phyloP scores from a whole-genome alignment of 2,888 invertebrate species.

The Plagodis pulveraria region DNA sequence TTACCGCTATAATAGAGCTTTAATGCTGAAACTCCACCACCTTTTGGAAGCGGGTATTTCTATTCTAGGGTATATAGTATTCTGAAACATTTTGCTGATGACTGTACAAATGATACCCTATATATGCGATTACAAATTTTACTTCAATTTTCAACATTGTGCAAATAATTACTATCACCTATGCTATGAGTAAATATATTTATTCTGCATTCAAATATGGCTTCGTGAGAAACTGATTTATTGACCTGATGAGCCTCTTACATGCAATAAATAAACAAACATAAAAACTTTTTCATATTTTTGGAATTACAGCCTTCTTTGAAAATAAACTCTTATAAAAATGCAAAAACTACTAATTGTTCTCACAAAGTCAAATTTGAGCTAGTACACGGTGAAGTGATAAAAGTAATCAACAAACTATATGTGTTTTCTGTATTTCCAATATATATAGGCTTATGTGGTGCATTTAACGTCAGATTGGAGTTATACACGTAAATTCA shows the following conservation, averaged over 20 bases:
- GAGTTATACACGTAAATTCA: constrained; percentile 4
- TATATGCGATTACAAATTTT: constrained; percentile 27
- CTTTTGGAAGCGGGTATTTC: too few relatives aligned
- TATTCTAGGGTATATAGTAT: too few relatives aligned
- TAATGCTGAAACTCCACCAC: too few relatives aligned
- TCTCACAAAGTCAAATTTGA: constrained; percentile 44
- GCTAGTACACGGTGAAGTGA: constrained; percentile 28
- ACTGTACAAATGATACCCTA: constrained; percentile 25
- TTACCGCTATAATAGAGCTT: too few relatives aligned
- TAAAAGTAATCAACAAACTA: constrained; percentile 20
- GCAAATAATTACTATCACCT: constrained; percentile 46
- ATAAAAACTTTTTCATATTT: constrained; percentile 18
- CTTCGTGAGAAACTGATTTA: constrained; percentile 39
- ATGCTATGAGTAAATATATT: constrained; percentile 31
- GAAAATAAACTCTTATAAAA: constrained; percentile 39
- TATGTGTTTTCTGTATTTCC: constrained; percentile 13
- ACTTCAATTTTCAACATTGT: constrained; percentile 45
- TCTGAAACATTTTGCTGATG: constrained; percentile 17
- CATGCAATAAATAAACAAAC: constrained; percentile 35
- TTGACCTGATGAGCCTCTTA: constrained; percentile 34
- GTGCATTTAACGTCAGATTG: constrained; percentile 7
- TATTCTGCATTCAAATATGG: constrained; percentile 31
- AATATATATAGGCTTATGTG: constrained; percentile 5
- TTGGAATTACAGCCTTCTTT: constrained; percentile 23
- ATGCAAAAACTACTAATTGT: constrained; percentile 39